Conservation (phyloP, 2,797 vertebrate genomes). For the Pipistrellus pipistrellus region DNA sequence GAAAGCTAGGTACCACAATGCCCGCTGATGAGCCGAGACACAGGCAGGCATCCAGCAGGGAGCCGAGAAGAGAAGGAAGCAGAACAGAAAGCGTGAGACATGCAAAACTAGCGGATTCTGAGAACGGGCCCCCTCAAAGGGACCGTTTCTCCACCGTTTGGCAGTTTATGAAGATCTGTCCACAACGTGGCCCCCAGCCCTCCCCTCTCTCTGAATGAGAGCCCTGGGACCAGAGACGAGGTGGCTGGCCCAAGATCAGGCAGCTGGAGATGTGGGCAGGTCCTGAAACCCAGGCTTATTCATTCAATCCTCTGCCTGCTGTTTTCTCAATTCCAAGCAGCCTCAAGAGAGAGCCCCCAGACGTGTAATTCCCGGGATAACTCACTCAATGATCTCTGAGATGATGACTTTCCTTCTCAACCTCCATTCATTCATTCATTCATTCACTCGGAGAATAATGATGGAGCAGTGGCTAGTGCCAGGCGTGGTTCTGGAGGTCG, state of each 20-base stretch:
- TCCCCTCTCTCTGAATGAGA: background rate
- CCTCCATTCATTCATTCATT: no score
- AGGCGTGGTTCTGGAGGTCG: no score
- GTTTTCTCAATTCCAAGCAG: no score
- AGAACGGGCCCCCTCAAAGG: rapidly evolving
- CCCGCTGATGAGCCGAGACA: background rate
- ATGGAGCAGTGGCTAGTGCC: background rate
- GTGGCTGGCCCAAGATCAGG: background rate
- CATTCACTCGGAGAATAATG: no score
- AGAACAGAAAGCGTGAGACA: background rate
- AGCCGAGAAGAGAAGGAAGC: no score
- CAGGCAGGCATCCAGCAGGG: background rate
- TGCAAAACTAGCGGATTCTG: no score
- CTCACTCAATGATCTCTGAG: background rate
- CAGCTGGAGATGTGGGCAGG: background rate
- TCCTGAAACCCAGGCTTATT: background rate
- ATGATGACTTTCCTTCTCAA: background rate
- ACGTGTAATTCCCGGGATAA: background rate
- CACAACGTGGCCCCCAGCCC: background rate
- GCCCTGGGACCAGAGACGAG: background rate
- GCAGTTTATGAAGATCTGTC: background rate
- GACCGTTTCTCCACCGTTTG: background rate
- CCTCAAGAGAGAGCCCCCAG: background rate
- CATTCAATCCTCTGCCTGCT: background rate
- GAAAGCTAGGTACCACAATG: rapidly evolving